These are phyloP conservation scores for Colistium nudipinnis DNA, from an alignment of 2,113 vertebrate genomes.

Conservation along the genomic window DNA sequence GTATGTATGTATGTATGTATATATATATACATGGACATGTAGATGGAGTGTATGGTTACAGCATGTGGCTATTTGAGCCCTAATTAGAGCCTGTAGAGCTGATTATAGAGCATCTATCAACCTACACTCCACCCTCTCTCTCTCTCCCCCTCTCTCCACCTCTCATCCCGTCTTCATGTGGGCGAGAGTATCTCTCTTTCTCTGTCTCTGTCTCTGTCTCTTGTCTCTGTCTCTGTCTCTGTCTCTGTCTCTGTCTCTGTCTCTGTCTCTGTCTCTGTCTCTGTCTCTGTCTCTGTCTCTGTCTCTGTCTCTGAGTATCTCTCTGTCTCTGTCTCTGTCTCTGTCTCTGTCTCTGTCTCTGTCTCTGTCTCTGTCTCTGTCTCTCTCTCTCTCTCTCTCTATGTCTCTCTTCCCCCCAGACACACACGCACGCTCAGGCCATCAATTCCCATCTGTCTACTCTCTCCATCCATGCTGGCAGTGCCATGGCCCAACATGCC, in stretches of 20 bases:
- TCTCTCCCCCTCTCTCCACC: conserved; percentile 27
- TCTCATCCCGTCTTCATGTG: conserved; percentile 48
- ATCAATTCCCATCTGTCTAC: conserved; percentile 71
- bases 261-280: conserved; percentile 7
- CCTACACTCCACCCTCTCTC: conserved; percentile 37
- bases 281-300: conserved; percentile 15
- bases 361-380: background rate
- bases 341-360: conserved; percentile 29
- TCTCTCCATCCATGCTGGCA: conserved; percentile 44
- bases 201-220: conserved; percentile 9
- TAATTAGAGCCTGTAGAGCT: conserved; percentile 57
- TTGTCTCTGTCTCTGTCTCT: conserved; percentile 20
- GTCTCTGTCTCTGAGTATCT: no score
- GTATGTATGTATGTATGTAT: background rate
- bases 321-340: background rate
- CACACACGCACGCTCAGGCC: no score
- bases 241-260: background rate
- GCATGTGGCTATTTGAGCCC: conserved; percentile 22
- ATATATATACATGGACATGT: background rate
- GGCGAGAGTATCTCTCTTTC: background rate
- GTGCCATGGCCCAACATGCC: conserved; percentile 40
- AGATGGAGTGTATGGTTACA: conserved; percentile 54
- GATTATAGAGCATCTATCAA: conserved; percentile 63
- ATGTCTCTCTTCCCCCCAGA: conserved; percentile 44
- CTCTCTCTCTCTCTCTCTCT: background rate